phyloP scores from a whole-genome alignment of 2,888 invertebrate genomes.

The Lithodes maja region DNA sequence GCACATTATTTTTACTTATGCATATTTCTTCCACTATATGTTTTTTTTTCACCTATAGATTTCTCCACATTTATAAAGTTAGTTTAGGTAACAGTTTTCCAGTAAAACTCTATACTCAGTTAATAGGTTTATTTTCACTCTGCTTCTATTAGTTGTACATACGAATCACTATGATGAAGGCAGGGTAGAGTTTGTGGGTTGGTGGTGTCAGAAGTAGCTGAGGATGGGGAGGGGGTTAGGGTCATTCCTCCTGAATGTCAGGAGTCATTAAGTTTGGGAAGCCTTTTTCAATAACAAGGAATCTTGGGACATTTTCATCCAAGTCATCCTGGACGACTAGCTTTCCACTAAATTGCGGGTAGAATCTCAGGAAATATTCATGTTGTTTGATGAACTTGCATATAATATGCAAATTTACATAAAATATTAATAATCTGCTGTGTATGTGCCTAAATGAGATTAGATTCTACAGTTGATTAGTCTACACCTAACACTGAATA shows the following conservation, averaged over 20 bases:
- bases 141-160: slow-evolving; percentile 69
- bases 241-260: slow-evolving; percentile 62
- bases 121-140: slow-evolving; percentile 68
- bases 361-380: slow-evolving; percentile 43
- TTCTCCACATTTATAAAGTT: background rate
- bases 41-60: no score
- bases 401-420: slow-evolving; percentile 43
- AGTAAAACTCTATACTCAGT: slow-evolving; percentile 53
- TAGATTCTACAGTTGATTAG: slow-evolving; percentile 44
- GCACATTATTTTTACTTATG: no score
- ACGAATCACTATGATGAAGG: slow-evolving; percentile 67
- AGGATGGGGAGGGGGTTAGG: slow-evolving; percentile 32
- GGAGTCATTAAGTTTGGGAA: slow-evolving; percentile 61
- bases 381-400: slow-evolving; percentile 56
- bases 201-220: slow-evolving; percentile 43
- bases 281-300: slow-evolving; percentile 59
- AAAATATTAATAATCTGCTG: slow-evolving; percentile 39
- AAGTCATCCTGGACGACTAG: slow-evolving; percentile 59
- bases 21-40: no score
- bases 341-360: slow-evolving; percentile 43
- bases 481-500: slow-evolving; percentile 51
- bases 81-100: background rate
- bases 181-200: slow-evolving; percentile 65
- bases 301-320: slow-evolving; percentile 50
- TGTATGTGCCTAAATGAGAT: slow-evolving; percentile 49